Evolutionary conservation across 2,888 invertebrate species (phyloP).

Genomic region (Cryptocheilus praepositus): DNA sequence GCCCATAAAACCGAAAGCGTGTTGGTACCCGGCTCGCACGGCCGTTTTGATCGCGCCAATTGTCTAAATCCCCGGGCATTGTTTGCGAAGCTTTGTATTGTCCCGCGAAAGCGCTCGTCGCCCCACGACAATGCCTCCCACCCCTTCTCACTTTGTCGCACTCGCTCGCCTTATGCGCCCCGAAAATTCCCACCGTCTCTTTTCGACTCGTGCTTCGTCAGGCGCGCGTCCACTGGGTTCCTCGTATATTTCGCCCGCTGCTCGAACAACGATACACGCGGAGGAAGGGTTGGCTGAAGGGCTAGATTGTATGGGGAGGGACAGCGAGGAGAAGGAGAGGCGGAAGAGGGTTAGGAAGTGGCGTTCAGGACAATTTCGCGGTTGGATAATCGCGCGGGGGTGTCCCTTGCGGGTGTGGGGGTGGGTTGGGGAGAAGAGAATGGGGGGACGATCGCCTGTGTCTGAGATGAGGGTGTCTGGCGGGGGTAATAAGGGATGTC

Average conservation of each 20-base stretch:
- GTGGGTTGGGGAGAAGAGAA: neutral
- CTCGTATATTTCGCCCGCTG: conserved; percentile 15
- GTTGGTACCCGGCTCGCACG: conserved; percentile 39
- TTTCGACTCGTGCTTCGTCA: too few relatives aligned
- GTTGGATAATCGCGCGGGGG: conserved; percentile 55
- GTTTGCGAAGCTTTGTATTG: conserved; percentile 58
- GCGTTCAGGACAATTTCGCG: conserved; percentile 55
- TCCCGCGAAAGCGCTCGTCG: conserved; percentile 32
- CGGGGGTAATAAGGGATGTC: conserved; percentile 11
- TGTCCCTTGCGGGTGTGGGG: conserved; percentile 24
- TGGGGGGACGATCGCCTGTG: conserved; percentile 1
- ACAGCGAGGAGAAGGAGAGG: conserved; percentile 29
- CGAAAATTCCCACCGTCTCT: too few relatives aligned
- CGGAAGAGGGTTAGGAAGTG: conserved; percentile 33
- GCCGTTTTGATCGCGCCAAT: conserved; percentile 61
- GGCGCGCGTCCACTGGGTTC: neutral
- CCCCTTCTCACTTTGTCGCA: conserved; percentile 9
- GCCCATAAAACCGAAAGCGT: conserved; percentile 57
- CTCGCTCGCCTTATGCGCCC: too few relatives aligned
- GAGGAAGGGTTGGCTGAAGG: conserved; percentile 12
- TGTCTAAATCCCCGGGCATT: conserved; percentile 58
- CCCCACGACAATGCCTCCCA: conserved; percentile 10
- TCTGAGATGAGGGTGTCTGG: neutral
- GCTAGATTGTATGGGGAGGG: conserved; percentile 8
- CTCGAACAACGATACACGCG: conserved; percentile 21